phyloP scores from a whole-genome alignment of 2,113 vertebrate species.

The Ptychochromis oligacanthus region DNA sequence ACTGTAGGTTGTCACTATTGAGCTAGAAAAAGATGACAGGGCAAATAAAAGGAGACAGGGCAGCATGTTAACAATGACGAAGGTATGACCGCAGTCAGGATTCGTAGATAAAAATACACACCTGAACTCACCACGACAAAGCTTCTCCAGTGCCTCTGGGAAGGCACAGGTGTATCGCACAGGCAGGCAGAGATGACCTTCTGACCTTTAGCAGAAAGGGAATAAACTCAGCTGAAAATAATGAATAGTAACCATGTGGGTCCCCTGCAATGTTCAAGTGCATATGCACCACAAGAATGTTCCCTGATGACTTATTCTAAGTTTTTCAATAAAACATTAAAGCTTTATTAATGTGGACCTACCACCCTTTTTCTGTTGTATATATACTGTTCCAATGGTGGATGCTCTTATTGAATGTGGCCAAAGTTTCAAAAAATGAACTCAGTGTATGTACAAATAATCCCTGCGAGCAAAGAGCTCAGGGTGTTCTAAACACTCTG shows the following conservation, averaged over 20 bases:
- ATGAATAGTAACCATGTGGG: neutral
- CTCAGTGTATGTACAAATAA: neutral
- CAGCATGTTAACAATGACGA: neutral
- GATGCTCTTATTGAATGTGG: neutral
- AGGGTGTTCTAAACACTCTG: neutral
- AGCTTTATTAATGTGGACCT: neutral
- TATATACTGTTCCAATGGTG: too few species aligned
- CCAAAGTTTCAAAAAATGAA: neutral
- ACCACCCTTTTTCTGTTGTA: neutral
- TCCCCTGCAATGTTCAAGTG: too few species aligned
- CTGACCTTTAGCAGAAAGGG: slow-evolving; percentile 80
- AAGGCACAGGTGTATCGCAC: slow-evolving; percentile 92
- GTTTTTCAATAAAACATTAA: neutral
- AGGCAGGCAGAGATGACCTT: slow-evolving; percentile 96
- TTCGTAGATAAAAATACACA: slow-evolving; percentile 73
- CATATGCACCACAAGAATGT: too few species aligned
- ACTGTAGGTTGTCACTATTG: neutral
- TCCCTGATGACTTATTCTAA: neutral
- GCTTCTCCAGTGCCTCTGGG: slow-evolving; percentile 91
- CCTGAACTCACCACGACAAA: slow-evolving; percentile 96
- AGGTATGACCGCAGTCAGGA: neutral
- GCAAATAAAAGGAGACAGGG: neutral
- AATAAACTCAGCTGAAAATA: neutral
- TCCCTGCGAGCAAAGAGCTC: accelerated
- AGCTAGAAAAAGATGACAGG: neutral